These are phyloP conservation scores for Ophion slaviceki DNA, from an alignment of 2,888 invertebrate genomes.

Conservation along the genomic window DNA sequence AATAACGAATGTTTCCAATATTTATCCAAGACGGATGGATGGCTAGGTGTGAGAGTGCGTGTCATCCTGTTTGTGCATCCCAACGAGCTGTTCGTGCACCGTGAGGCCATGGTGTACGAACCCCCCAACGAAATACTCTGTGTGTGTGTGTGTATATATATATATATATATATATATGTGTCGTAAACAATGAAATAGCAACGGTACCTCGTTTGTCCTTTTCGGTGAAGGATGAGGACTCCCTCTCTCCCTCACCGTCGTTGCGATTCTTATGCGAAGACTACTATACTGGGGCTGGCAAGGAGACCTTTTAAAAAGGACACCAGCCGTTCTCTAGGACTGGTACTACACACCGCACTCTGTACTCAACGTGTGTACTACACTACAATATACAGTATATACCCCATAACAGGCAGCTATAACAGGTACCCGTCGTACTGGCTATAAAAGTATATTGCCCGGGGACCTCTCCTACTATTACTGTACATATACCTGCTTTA, in stretches of 20 bases:
- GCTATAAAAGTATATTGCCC: slow-evolving; percentile 60
- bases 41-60: too few species aligned
- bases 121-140: too few species aligned
- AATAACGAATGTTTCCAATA: too few species aligned
- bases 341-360: slow-evolving; percentile 64
- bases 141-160: too few species aligned
- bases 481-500: slow-evolving; percentile 31
- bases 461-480: slow-evolving; percentile 10
- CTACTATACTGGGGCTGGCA: slow-evolving; percentile 18
- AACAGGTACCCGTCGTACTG: slow-evolving; percentile 59
- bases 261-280: slow-evolving; percentile 27
- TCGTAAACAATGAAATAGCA: slow-evolving; percentile 33
- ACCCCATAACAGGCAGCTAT: slow-evolving; percentile 46
- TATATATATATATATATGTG: not conserved
- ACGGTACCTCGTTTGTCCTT: slow-evolving; percentile 54
- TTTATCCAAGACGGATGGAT: too few species aligned
- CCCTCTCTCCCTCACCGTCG: not conserved
- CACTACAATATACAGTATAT: slow-evolving; percentile 29
- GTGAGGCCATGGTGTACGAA: too few species aligned
- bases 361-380: slow-evolving; percentile 50
- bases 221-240: slow-evolving; percentile 54
- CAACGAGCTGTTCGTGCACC: too few species aligned
- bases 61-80: too few species aligned
- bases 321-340: slow-evolving; percentile 61
- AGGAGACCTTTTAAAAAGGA: slow-evolving; percentile 48